Conservation (phyloP, 2,888 invertebrate species). For the Elegia similella region DNA sequence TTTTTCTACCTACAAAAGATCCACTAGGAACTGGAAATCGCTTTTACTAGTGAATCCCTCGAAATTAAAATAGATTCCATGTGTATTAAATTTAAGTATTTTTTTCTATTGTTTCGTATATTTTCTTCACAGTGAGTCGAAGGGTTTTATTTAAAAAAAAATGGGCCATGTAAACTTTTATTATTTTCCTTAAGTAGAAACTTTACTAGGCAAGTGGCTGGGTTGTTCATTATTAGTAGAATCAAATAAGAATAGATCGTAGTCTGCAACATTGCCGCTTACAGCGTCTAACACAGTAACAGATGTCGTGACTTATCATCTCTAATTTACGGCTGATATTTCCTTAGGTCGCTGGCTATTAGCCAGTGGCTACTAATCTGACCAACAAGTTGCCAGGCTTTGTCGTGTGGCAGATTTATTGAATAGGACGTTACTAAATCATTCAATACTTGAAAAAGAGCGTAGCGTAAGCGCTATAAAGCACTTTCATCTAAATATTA, state of each 20-base stretch:
- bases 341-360: constrained; percentile 11
- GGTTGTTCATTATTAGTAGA: neutral
- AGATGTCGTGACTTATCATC: constrained; percentile 17
- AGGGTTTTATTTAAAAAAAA: no score
- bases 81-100: no score
- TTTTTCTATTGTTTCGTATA: no score
- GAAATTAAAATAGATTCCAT: no score
- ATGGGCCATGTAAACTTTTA: no score
- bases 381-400: constrained; percentile 16
- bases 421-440: constrained; percentile 6
- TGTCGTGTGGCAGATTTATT: constrained; percentile 11
- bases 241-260: neutral
- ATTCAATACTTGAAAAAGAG: neutral
- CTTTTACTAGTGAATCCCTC: no score
- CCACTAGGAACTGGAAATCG: no score
- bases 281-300: constrained; percentile 4
- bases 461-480: neutral
- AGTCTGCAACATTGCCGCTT: neutral
- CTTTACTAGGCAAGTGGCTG: no score
- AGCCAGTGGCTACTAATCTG: constrained; percentile 14
- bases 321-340: constrained; percentile 13
- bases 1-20: no score
- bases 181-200: no score
- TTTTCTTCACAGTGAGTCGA: no score
- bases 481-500: neutral